These are phyloP conservation scores for Lepilemur ruficaudatus DNA, from an alignment of 2,797 vertebrate genomes.

Conservation along the genomic window DNA sequence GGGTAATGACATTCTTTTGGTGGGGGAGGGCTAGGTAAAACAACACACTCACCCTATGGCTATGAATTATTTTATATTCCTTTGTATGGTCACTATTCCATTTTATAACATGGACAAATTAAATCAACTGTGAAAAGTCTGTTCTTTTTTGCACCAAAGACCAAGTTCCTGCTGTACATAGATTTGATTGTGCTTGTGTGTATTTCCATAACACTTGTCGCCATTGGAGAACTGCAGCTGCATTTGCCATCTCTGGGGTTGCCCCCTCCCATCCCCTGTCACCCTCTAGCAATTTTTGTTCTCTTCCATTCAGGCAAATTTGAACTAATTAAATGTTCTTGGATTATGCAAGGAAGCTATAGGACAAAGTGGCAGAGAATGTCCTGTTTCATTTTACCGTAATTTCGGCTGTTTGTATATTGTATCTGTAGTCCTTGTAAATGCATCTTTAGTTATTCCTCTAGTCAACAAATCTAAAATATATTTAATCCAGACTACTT, in stretches of 20 bases:
- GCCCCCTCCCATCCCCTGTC: conserved; percentile 46
- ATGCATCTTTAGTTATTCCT: not conserved
- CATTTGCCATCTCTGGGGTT: not conserved
- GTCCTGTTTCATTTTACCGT: not conserved
- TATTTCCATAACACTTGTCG: conserved; percentile 68
- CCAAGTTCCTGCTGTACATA: conserved; percentile 17
- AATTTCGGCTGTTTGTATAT: conserved; percentile 14
- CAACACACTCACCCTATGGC: not conserved
- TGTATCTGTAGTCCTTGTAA: conserved; percentile 15
- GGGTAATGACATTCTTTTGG: not conserved
- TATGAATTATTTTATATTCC: not conserved
- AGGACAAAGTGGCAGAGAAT: not conserved
- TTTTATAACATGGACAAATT: conserved; percentile 54
- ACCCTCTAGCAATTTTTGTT: conserved; percentile 60
- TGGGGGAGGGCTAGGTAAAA: not conserved
- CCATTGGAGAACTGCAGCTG: conserved; percentile 37
- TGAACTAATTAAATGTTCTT: conserved; percentile 65
- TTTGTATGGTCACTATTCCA: conserved; percentile 21
- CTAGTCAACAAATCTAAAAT: not conserved
- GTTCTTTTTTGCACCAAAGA: conserved; percentile 30
- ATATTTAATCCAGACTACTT: not conserved
- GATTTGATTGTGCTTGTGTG: conserved; percentile 37
- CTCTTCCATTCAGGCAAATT: conserved; percentile 64
- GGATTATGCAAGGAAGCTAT: conserved; percentile 22
- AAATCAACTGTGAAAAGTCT: conserved; percentile 65